phyloP scores from a whole-genome alignment of 2,888 invertebrate genomes.

The Leptarthrus brevirostris region DNA sequence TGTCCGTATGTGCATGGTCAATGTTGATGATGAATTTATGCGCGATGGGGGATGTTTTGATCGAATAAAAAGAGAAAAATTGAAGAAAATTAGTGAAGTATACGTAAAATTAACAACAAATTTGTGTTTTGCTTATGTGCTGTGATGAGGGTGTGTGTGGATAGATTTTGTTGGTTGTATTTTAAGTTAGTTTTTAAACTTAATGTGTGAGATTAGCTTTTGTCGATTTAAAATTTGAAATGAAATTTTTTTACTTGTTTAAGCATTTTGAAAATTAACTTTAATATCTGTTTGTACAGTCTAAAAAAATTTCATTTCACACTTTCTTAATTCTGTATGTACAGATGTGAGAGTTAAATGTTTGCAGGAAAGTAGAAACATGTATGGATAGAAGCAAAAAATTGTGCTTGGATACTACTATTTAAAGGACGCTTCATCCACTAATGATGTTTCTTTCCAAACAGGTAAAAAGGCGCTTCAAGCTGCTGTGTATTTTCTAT shows the following conservation, averaged over 20 bases:
- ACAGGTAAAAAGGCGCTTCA: background rate
- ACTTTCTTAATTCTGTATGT: background rate
- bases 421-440: background rate
- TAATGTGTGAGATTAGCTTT: conserved; percentile 5
- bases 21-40: conserved; percentile 33
- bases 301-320: background rate
- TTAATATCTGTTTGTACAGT: too few species aligned
- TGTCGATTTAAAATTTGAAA: conserved; percentile 5
- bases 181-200: background rate
- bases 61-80: conserved; percentile 46
- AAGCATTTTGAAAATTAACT: background rate
- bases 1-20: conserved; percentile 38
- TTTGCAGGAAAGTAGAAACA: background rate
- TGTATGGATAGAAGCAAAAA: conserved; percentile 15
- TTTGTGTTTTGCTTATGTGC: conserved; percentile 23
- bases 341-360: background rate
- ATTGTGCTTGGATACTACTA: conserved; percentile 8
- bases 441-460: background rate
- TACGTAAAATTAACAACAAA: background rate
- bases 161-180: background rate
- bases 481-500: conserved; percentile 6
- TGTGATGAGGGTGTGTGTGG: conserved; percentile 4
- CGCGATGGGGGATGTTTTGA: conserved; percentile 45
- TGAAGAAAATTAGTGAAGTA: conserved; percentile 22
- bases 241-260: conserved; percentile 28